Evolutionary conservation across 2,888 invertebrate genomes (phyloP).

Genomic region (Labia minor): DNA sequence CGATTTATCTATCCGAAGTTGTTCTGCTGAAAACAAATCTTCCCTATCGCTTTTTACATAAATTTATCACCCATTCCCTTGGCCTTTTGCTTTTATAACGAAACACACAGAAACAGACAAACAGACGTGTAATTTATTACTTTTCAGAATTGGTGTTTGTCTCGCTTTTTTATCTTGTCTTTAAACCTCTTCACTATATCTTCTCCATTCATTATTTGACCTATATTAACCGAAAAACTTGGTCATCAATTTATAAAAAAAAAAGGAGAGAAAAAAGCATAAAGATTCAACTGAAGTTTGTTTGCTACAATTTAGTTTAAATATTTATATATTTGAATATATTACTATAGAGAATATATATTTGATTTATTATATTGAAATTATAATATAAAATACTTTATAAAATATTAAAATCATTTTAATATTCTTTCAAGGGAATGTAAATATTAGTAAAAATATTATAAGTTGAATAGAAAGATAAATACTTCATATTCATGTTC

Average conservation of each 20-base stretch:
- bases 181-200: neutral
- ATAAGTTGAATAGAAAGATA: too few relatives aligned
- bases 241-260: neutral
- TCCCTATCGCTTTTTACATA: neutral
- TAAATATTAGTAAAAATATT: too few relatives aligned
- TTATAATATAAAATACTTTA: too few relatives aligned
- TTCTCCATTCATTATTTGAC: slow-evolving; percentile 7
- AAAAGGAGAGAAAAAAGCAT: too few relatives aligned
- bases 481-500: too few relatives aligned
- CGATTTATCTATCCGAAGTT: neutral
- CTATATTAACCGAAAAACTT: neutral
- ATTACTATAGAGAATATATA: too few relatives aligned
- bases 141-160: neutral
- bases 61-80: neutral
- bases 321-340: too few relatives aligned
- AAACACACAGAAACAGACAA: slow-evolving; percentile 5
- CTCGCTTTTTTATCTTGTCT: neutral
- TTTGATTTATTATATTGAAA: too few relatives aligned
- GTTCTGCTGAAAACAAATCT: neutral
- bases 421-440: too few relatives aligned
- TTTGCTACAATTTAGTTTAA: too few relatives aligned
- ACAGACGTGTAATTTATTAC: neutral
- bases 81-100: slow-evolving; percentile 1
- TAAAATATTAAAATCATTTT: too few relatives aligned
- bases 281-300: too few relatives aligned